Evolutionary conservation across 2,888 invertebrate genomes (phyloP), one percentile per base, ranked within the genome.

Genomic region (Ophioninae sp.): DNA sequence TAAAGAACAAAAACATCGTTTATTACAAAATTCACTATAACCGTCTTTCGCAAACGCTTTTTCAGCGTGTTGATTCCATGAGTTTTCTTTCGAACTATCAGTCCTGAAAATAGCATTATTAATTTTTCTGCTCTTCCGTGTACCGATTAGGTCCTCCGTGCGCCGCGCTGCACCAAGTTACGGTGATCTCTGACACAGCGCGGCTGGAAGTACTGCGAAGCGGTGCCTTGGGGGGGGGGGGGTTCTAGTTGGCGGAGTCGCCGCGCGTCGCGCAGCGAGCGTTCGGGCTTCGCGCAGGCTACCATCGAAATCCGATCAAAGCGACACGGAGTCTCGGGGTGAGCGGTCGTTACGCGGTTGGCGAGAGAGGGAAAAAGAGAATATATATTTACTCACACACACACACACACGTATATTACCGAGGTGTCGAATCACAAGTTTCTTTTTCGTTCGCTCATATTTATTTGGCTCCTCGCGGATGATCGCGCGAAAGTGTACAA

Each of bases 261-360:
- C 85, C 85, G 76, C 68, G 86, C 22, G 88, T 79, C 86, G 84
- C 90, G 88, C 85, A 75, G 69, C 81, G 81, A 81, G 82, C 87
- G 86, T 68, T 81, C 85, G 17, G 6, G 51, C 51, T 51, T 17
- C 51, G 86, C 85, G 86, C 85, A 88, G 82, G 86, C 87, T 44
- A 74, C 51, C 72, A 77, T 83, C 79, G 85, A 85, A 87, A 87
- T 81, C 85, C 85, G 88, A 86, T 90, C 89, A 91, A 90, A 91
- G 88, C 86, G 87, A 88, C 89, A 87, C 87, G 86, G 88, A 89
- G 89, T 88, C 87, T 89, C 88, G 69, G 87, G 87, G 90, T 89
- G 89, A 88, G 89, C 88, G 88, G 91, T 89, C 89, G 91, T 85
- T 88, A 87, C 87, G 85, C 87, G 87, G 85, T 88, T 75, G 80